A percentile compares a stretch with the other conserved stretches of the same genome.
These are phyloP conservation scores for Euura saliciscinereae DNA, from an alignment of 1,140 invertebrate genomes.

Conservation along the genomic window DNA sequence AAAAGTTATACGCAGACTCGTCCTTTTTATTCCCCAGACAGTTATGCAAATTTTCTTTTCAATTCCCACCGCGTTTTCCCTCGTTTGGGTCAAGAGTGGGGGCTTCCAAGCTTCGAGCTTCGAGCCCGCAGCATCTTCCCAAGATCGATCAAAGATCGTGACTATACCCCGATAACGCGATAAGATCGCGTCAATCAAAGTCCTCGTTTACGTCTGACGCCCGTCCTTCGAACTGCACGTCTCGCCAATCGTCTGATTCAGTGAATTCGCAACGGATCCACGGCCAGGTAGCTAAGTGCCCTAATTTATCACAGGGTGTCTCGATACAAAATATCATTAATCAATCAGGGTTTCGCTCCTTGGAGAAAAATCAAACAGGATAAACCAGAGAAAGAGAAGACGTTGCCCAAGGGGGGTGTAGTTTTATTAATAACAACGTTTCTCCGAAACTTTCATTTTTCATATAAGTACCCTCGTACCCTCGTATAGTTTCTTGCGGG, in stretches of 20 bases:
- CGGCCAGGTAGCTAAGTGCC: not conserved
- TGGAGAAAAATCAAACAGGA: constrained; percentile 16
- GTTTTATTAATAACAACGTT: constrained; percentile 44
- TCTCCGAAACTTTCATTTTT: no score
- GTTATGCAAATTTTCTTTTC: not conserved
- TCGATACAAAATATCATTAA: not conserved
- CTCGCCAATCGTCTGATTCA: no score
- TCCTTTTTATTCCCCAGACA: not conserved
- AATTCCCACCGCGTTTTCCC: not conserved
- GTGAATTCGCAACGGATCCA: no score
- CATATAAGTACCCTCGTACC: not conserved
- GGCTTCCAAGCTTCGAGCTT: no score
- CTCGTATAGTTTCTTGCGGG: constrained; percentile 19
- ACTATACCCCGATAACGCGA: no score
- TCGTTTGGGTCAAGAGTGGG: no score
- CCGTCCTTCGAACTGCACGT: no score
- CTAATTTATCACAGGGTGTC: not conserved
- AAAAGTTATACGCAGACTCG: not conserved
- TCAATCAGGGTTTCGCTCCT: not conserved
- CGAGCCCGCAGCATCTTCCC: no score
- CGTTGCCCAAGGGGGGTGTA: constrained; percentile 11
- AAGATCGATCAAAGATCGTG: no score
- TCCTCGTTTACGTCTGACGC: no score
- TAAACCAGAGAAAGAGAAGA: constrained; percentile 19
- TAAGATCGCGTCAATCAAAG: no score